Conservation (phyloP, 2,797 vertebrate genomes). For the Silurus lanzhouensis region DNA sequence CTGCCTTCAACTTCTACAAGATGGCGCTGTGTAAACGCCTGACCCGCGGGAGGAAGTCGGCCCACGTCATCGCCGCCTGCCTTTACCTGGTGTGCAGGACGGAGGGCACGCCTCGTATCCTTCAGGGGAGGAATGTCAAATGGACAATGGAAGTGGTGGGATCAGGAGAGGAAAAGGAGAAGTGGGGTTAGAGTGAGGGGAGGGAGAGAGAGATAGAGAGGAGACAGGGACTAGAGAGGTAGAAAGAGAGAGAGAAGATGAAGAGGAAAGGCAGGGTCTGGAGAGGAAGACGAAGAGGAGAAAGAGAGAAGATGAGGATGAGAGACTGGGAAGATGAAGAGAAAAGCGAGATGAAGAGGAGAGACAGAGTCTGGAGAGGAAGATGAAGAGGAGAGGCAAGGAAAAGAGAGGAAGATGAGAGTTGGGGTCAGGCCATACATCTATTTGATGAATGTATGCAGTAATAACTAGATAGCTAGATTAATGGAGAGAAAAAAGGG, state of each 20-base stretch:
- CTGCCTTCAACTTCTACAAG: slow-evolving; percentile 97
- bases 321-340: neutral
- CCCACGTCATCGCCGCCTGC: slow-evolving; percentile 89
- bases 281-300: no score
- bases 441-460: neutral
- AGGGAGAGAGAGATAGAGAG: no score
- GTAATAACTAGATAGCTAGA: neutral
- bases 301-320: no score
- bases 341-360: neutral
- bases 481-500: neutral
- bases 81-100: slow-evolving; percentile 97
- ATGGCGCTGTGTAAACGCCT: slow-evolving; percentile 91
- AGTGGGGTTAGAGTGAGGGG: no score
- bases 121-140: slow-evolving; percentile 50
- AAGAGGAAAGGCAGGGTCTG: no score
- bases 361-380: neutral
- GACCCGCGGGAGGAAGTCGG: slow-evolving; percentile 82
- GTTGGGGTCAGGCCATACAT: neutral
- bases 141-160: neutral
- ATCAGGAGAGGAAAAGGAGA: neutral
- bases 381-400: neutral
- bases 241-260: no score
- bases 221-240: no score
- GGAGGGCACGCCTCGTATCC: slow-evolving; percentile 97
- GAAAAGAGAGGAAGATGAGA: neutral